Evolutionary conservation across 2,888 invertebrate genomes (phyloP).

Genomic region (Tiliacea citrago): DNA sequence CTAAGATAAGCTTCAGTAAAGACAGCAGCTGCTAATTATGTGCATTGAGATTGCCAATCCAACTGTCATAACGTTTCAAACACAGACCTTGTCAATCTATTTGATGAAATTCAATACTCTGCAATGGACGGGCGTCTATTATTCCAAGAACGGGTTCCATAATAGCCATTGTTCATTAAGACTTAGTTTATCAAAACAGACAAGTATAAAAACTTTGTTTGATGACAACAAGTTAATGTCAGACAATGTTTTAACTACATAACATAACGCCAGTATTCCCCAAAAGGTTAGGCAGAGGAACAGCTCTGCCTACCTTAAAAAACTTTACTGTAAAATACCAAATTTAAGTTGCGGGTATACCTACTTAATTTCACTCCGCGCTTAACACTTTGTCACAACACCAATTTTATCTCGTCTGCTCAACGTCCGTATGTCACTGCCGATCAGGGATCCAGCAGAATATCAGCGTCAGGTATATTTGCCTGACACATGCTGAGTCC

Average conservation of each 20-base stretch:
- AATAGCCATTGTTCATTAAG: neutral
- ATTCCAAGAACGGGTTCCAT: neutral
- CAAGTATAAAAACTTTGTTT: neutral
- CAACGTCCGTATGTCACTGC: no score
- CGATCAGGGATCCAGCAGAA: no score
- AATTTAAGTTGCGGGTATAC: no score
- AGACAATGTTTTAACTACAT: neutral
- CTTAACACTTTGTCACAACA: no score
- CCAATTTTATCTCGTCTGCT: no score
- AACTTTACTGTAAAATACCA: no score
- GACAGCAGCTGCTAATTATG: slow-evolving; percentile 21
- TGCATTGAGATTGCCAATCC: slow-evolving; percentile 22
- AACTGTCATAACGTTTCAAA: slow-evolving; percentile 8
- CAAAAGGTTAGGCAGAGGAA: neutral
- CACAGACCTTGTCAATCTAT: slow-evolving; percentile 3
- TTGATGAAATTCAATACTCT: slow-evolving; percentile 6
- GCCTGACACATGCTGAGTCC: no score
- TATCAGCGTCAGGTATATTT: no score
- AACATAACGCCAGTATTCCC: neutral
- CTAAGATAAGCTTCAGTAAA: slow-evolving; percentile 10
- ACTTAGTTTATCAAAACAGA: neutral
- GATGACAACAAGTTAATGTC: no score
- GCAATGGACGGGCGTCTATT: neutral
- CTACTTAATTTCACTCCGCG: no score
- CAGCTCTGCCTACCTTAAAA: no score